Evolutionary conservation across 2,888 invertebrate genomes (phyloP).

Genomic region (Arctia plantaginis): DNA sequence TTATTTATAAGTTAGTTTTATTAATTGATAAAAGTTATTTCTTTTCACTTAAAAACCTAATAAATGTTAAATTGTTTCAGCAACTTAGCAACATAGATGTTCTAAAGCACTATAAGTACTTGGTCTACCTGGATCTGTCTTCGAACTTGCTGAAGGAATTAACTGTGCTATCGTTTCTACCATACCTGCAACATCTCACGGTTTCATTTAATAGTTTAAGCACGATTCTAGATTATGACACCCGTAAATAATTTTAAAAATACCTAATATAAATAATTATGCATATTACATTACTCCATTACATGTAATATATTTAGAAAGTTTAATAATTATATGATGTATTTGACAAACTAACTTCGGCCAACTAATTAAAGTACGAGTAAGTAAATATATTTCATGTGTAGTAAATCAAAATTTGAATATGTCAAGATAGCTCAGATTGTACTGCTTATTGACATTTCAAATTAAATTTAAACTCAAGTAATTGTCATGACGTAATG

Average conservation of each 20-base stretch:
- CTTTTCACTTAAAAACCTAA: not conserved
- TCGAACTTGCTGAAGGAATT: conserved; percentile 85
- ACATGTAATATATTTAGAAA: not conserved
- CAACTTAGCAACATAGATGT: conserved; percentile 79
- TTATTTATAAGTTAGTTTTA: not conserved
- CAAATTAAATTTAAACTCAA: not conserved
- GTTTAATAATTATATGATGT: not conserved
- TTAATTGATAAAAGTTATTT: not conserved
- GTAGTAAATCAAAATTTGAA: not conserved
- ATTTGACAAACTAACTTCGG: not conserved
- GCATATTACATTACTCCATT: no score
- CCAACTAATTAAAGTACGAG: not conserved
- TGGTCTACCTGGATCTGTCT: conserved; percentile 87
- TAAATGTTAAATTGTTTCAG: conserved; percentile 57
- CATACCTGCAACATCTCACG: conserved; percentile 86
- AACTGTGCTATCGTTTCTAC: conserved; percentile 81
- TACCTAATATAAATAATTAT: not conserved
- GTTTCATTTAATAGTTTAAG: conserved; percentile 85
- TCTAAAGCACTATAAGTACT: conserved; percentile 83
- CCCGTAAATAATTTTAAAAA: conserved; percentile 69
- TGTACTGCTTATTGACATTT: not conserved
- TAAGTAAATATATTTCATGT: not conserved
- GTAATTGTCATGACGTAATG: not conserved
- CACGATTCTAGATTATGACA: conserved; percentile 83
- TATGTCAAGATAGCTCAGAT: not conserved